A percentile compares a stretch with the other conserved stretches of the same genome.
These are phyloP conservation scores for Corythoichthys intestinalis DNA, from an alignment of 2,113 vertebrate genomes.

Conservation along the genomic window DNA sequence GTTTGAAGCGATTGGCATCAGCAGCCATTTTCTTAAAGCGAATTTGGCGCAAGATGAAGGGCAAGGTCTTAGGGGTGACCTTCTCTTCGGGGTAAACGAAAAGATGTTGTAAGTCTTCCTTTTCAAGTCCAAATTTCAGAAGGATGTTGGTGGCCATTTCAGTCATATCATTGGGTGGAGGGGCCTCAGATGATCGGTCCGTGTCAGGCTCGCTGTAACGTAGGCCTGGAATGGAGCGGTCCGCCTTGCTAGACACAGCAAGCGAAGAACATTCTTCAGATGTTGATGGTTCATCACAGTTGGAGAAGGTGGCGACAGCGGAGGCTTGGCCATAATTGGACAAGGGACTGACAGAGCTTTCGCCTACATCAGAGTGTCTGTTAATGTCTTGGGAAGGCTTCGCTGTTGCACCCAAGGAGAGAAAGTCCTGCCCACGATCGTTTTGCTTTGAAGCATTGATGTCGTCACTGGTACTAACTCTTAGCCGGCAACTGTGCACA, in stretches of 20 bases:
- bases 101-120: slow-evolving; percentile 88
- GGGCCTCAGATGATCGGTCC: slow-evolving; percentile 26
- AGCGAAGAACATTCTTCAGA: slow-evolving; percentile 27
- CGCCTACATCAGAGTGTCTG: slow-evolving; percentile 23
- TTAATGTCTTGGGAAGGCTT: slow-evolving; percentile 14
- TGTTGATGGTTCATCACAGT: slow-evolving; percentile 35
- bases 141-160: slow-evolving; percentile 89
- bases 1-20: slow-evolving; percentile 24
- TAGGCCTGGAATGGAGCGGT: slow-evolving; percentile 44
- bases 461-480: slow-evolving; percentile 42
- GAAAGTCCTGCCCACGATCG: slow-evolving; percentile 50
- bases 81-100: slow-evolving; percentile 89
- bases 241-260: background rate
- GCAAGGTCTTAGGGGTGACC: slow-evolving; percentile 88
- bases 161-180: slow-evolving; percentile 75
- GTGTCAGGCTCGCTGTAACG: slow-evolving; percentile 13
- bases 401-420: slow-evolving; percentile 8
- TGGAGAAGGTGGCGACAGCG: slow-evolving; percentile 12
- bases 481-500: slow-evolving; percentile 51
- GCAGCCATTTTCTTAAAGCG: slow-evolving; percentile 74
- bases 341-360: slow-evolving; percentile 48
- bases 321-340: slow-evolving; percentile 24
- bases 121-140: slow-evolving; percentile 86
- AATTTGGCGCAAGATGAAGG: slow-evolving; percentile 86
- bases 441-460: slow-evolving; percentile 54